Conservation (phyloP, 2,888 invertebrate species). For the Drosophila monieri region DNA sequence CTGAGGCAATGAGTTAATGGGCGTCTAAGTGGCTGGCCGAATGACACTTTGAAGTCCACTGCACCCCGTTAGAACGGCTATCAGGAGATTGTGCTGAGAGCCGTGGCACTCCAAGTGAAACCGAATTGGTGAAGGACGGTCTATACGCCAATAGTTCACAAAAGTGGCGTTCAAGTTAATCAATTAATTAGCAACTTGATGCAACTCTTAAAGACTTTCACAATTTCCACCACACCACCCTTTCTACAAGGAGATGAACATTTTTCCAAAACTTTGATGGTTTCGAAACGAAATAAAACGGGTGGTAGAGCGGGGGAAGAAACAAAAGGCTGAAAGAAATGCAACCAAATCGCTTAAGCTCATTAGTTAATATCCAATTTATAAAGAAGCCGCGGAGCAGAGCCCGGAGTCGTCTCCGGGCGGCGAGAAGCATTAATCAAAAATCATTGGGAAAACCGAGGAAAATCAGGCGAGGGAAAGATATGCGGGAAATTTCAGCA, state of each 20-base stretch:
- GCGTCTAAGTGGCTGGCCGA: conserved; percentile 45
- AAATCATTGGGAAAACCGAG: conserved; percentile 41
- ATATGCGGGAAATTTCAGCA: conserved; percentile 61
- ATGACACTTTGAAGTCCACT: conserved; percentile 36
- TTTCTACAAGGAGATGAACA: conserved; percentile 14
- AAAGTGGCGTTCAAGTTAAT: neutral
- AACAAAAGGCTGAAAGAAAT: conserved; percentile 19
- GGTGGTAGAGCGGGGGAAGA: neutral
- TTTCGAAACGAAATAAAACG: conserved; percentile 52
- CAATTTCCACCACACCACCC: conserved; percentile 51
- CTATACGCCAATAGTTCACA: neutral
- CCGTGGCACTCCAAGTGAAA: conserved; percentile 52
- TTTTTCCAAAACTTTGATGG: conserved; percentile 38
- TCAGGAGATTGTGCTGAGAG: neutral
- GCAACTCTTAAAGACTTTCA: conserved; percentile 54
- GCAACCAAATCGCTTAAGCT: conserved; percentile 70
- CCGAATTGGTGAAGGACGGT: conserved; percentile 57
- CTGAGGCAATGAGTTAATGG: conserved; percentile 23
- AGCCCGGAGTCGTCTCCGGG: conserved; percentile 32
- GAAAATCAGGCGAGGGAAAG: conserved; percentile 12
- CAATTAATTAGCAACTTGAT: neutral
- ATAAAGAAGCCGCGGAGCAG: conserved; percentile 50
- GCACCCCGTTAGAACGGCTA: neutral
- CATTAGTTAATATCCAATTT: conserved; percentile 79
- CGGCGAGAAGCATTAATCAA: conserved; percentile 65